Evolutionary conservation across 2,113 vertebrate genomes (phyloP).

Genomic region (Ophiodon elongatus): DNA sequence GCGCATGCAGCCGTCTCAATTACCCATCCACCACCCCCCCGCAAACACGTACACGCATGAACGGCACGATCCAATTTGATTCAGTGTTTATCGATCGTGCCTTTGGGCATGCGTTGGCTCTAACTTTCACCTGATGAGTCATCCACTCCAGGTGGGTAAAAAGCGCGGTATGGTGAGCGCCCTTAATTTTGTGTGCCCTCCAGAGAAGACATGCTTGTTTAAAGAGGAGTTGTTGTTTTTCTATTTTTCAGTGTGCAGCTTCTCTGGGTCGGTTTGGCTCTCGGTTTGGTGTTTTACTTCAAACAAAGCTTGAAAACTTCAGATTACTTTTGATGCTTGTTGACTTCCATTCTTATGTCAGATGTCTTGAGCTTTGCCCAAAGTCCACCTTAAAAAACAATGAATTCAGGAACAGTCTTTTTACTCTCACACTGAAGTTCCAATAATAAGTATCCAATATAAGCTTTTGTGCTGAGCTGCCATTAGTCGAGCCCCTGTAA

Average conservation of each 20-base stretch:
- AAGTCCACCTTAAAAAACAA: background rate
- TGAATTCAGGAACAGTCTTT: conserved; percentile 4
- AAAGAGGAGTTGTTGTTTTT: background rate
- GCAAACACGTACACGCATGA: background rate
- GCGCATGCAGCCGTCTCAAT: conserved; percentile 2
- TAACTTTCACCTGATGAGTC: conserved; percentile 52
- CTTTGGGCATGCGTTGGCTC: background rate
- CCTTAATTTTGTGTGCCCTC: conserved; percentile 9
- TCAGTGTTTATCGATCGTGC: conserved; percentile 36
- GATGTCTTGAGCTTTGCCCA: background rate
- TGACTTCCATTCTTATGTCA: conserved; percentile 6
- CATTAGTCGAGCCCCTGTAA: too few species aligned
- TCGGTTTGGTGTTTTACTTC: background rate
- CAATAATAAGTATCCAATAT: too few species aligned
- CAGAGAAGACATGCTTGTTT: conserved; percentile 11
- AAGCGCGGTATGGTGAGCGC: background rate
- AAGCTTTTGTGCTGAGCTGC: too few species aligned
- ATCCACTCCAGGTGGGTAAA: conserved; percentile 1
- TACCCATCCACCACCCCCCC: background rate
- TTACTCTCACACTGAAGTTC: conserved; percentile 26
- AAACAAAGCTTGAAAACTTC: background rate
- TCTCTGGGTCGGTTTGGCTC: background rate
- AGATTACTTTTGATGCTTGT: background rate
- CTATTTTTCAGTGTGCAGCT: background rate
- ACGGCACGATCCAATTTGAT: conserved; percentile 43